These are phyloP conservation scores for Xenopus borealis DNA, from an alignment of 2,113 vertebrate genomes.

Conservation along the genomic window DNA sequence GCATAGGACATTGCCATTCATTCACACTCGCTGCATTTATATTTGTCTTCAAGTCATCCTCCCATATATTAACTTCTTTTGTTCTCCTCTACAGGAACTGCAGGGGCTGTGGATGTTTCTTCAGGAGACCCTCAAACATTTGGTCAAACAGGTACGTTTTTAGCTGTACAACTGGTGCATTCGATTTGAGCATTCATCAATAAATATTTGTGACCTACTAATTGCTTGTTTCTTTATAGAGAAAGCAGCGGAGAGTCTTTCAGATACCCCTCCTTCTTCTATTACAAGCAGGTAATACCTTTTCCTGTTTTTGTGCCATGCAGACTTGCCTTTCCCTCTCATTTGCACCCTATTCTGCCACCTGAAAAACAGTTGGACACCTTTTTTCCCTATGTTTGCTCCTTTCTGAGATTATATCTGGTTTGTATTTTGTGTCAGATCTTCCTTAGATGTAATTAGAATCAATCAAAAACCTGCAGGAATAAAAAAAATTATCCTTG, in stretches of 20 bases:
- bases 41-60: too few relatives aligned
- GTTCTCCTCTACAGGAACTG: constrained; percentile 1
- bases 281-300: constrained; percentile 22
- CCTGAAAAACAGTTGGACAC: too few relatives aligned
- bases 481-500: background rate
- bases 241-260: constrained; percentile 2
- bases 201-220: background rate
- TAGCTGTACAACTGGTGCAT: background rate
- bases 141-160: constrained; percentile 6
- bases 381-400: too few relatives aligned
- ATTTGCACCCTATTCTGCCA: too few relatives aligned
- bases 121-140: background rate
- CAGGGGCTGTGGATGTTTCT: background rate
- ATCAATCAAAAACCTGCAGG: too few relatives aligned
- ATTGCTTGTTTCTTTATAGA: constrained; percentile 2
- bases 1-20: too few relatives aligned
- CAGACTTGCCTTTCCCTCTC: too few relatives aligned
- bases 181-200: background rate
- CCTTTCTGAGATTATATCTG: too few relatives aligned
- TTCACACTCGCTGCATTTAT: too few relatives aligned
- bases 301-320: too few relatives aligned
- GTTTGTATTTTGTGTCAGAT: too few relatives aligned
- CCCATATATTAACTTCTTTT: background rate
- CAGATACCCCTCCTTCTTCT: constrained; percentile 15
- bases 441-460: too few relatives aligned